Base-by-base conservation (phyloP, 2,888 invertebrate genomes). In the Brachyptera putata region DNA sequence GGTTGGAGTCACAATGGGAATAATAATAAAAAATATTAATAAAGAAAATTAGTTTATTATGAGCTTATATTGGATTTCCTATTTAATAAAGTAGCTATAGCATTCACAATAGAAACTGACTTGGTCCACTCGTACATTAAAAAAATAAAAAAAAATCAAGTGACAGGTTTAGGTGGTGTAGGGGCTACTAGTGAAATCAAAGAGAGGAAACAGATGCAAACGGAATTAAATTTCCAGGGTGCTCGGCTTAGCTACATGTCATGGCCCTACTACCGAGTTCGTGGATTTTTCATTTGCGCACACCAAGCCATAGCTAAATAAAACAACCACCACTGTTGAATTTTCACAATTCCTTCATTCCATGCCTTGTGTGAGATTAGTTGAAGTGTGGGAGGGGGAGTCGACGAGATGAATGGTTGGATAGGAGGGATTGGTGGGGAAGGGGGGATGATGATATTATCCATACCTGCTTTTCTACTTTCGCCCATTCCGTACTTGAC, bases 271-370 rank as follows among this genome's bases (percentile, higher is more conserved):
- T 21, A 18, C 13, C 14, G 49, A 2, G 26, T 11, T 9, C 43
- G 16, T 57, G 48, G 57, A 61, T 61, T 61, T 61, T 61, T 61
- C 58, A 61, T 61, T 60, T 60, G 56, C 56, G 56, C 43, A 56
- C 61, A 53, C 26, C 46, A 13, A n/a, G 16, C 43, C 24, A 14
- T 13, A 56, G 57, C 50, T 57, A 61, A 61, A 57, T 61, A 53
- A 61, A 53, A 53, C 57, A 61, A 53, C 43, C 39, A 39, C 30
- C 30, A 30, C 30, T 30, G 5, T n/a, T n/a, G n/a, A n/a, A n/a
- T n/a, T n/a, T n/a, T 34, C 34, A 5, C 34, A 34, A 11, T 34
- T 34, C 34, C 39, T 37, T 37, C 39, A 37, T 37, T 37, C 16
- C 39, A 13, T n/a, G 14, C 39, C 34, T 3, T 37, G 39, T 16